Evolutionary conservation across 2,113 vertebrate species (phyloP).

Genomic region (Tauraco erythrolophus): DNA sequence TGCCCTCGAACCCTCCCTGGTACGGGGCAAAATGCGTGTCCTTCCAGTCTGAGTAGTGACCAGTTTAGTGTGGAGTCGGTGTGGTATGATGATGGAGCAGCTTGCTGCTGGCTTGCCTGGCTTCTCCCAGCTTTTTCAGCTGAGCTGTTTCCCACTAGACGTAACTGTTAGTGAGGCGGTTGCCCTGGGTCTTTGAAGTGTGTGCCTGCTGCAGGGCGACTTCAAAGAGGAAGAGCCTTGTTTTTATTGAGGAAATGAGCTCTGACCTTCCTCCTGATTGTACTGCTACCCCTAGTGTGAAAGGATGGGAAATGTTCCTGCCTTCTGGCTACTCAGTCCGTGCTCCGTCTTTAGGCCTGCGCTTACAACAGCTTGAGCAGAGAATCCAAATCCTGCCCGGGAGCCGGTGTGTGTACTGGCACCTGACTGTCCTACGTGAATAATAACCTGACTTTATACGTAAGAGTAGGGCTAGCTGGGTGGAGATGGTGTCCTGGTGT

Average conservation of each 20-base stretch:
- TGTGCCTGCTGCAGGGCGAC: background rate
- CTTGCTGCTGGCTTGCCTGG: background rate
- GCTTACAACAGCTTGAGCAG: background rate
- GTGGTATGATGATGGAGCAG: background rate
- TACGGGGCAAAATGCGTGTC: fast-evolving
- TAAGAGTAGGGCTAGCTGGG: background rate
- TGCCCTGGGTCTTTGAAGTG: background rate
- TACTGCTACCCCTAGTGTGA: background rate
- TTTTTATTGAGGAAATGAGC: background rate
- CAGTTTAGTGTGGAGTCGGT: fast-evolving
- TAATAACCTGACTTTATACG: fast-evolving
- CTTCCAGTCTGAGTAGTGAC: fast-evolving
- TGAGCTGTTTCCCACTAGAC: fast-evolving
- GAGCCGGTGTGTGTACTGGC: background rate
- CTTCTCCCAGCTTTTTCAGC: background rate
- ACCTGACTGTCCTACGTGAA: background rate
- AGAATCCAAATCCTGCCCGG: background rate
- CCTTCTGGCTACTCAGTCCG: background rate
- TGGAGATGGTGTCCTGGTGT: fast-evolving
- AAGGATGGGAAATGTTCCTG: background rate
- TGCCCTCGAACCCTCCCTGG: background rate
- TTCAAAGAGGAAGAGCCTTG: fast-evolving
- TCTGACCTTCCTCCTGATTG: background rate
- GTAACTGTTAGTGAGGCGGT: background rate
- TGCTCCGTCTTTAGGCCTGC: background rate